phyloP scores from a whole-genome alignment of 2,113 vertebrate species.

The Cyanoderma ruficeps region DNA sequence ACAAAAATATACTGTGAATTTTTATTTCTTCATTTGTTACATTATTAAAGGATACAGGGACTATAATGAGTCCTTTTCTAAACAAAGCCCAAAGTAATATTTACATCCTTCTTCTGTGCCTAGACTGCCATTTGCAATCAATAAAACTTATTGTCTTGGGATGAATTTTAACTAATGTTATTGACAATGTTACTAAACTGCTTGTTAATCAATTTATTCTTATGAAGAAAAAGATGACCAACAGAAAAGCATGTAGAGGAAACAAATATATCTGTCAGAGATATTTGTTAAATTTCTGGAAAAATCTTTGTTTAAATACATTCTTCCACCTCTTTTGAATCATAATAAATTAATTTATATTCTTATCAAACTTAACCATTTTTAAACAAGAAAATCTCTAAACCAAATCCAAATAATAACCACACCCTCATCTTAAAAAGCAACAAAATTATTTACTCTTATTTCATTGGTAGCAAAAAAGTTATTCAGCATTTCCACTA shows the following conservation, averaged over 20 bases:
- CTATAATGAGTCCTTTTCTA: background rate
- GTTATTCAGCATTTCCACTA: background rate
- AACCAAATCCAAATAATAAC: background rate
- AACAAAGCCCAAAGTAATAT: background rate
- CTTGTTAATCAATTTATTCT: background rate
- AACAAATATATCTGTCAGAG: background rate
- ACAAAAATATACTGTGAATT: background rate
- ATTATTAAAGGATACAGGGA: background rate
- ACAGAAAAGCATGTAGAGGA: background rate
- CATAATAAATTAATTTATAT: background rate
- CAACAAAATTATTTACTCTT: background rate
- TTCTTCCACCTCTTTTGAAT: background rate
- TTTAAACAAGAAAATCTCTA: background rate
- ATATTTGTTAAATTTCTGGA: background rate
- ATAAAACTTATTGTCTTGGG: background rate
- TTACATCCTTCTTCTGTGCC: background rate
- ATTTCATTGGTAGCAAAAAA: background rate
- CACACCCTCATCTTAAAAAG: rapidly evolving
- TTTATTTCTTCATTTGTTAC: background rate
- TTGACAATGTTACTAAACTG: background rate
- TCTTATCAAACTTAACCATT: background rate
- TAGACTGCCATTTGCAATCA: background rate
- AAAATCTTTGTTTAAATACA: background rate
- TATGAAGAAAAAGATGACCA: background rate
- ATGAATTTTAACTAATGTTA: background rate